Base-by-base conservation (phyloP, 1,140 invertebrate species). In the Trichogramma pretiosum region DNA sequence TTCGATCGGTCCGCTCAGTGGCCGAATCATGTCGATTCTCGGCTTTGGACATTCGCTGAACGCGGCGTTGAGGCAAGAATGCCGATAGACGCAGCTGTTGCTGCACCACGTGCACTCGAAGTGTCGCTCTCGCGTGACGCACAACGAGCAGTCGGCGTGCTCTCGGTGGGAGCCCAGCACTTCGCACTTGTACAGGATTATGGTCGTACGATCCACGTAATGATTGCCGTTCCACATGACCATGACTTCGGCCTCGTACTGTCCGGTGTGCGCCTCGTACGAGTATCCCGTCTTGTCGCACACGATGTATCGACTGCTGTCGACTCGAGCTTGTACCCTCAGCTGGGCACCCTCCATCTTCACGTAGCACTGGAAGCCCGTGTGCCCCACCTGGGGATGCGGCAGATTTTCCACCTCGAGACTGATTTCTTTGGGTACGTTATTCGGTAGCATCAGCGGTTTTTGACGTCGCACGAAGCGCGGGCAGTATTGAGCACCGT, bases 41-140 rank as follows among this genome's bases (percentile, higher is more conserved):
- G 93, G 93, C 59, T 86, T 84, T 1, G 92, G 93, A 65, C 93
- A 96, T 58, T 92, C 89, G 26, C 79, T 81, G 18, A 85, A 80
- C 19, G 81, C 75, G 10, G 74, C 74, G 52, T 82, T 79, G 34
- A 79, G 65, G 62, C 91, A 95, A 8, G 85, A 83, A 56, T 90
- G 84, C 51, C 80, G 79, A 60, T 89, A 93, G 21, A 81, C 82
- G 70, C 93, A 97, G 17, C 82, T 81, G 58, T 84, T 87, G 5
- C 80, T 79, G 73, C 93, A 96, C 93, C 93, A 97, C 17, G 86
- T 84, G 61, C 93, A 97, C 39, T 88, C 82, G 64, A 91, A 96
- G 58, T 89, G 84, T 9, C 81, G 74, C 65, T 89, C 85, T 26
- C 90, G 75, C 1, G 91, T 93, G 14, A 93, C 84, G 65, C 93